phyloP scores from a whole-genome alignment of 2,888 invertebrate genomes.

The Liodrosophila aerea region DNA sequence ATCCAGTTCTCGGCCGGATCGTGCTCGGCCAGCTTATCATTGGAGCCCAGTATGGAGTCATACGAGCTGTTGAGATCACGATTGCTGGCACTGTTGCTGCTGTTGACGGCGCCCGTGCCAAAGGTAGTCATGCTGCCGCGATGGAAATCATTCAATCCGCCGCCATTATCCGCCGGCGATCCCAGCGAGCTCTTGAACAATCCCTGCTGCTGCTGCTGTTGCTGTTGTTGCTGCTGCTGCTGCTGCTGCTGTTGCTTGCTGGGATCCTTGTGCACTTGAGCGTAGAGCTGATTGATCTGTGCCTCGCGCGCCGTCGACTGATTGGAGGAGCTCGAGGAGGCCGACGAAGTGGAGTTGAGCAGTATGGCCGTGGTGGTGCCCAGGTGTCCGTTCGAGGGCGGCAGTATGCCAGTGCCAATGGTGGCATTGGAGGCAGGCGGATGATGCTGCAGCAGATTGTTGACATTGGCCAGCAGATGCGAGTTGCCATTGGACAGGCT shows the following conservation, averaged over 20 bases:
- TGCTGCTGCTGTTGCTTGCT: conserved; percentile 71
- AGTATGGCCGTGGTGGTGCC: conserved; percentile 80
- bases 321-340: conserved; percentile 70
- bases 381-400: conserved; percentile 61
- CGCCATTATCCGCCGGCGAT: conserved; percentile 70
- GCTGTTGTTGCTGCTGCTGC: conserved; percentile 40
- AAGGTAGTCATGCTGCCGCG: conserved; percentile 80
- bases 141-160: conserved; percentile 74
- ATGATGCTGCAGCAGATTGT: conserved; percentile 77
- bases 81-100: conserved; percentile 69
- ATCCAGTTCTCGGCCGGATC: conserved; percentile 82
- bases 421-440: conserved; percentile 56
- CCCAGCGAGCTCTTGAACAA: conserved; percentile 78
- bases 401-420: conserved; percentile 28
- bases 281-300: conserved; percentile 83
- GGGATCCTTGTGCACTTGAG: conserved; percentile 84
- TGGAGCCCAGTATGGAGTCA: conserved; percentile 82
- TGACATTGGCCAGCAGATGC: conserved; percentile 83
- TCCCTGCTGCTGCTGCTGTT: conserved; percentile 49
- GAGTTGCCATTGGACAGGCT: conserved; percentile 83
- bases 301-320: conserved; percentile 79
- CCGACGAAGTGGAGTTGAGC: conserved; percentile 76
- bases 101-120: conserved; percentile 60
- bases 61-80: conserved; percentile 82
- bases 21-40: conserved; percentile 82